These are phyloP conservation scores for Cylas formicarius DNA, from an alignment of 1,140 invertebrate species.

Conservation along the genomic window DNA sequence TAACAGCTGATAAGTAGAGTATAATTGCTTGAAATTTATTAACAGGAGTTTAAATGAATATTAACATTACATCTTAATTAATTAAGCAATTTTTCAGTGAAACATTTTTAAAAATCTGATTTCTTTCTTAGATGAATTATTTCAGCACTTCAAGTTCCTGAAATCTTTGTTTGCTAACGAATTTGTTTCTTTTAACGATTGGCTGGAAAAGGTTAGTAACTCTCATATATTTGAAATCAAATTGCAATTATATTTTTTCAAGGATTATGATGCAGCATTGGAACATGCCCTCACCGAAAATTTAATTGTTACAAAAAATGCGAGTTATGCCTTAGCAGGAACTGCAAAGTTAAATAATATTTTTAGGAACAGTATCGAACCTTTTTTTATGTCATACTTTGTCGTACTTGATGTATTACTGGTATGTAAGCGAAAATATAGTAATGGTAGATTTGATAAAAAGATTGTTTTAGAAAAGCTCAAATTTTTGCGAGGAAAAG, in stretches of 20 bases:
- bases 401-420: constrained; percentile 41
- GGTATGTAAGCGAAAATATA: constrained; percentile 30
- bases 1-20: constrained; percentile 1
- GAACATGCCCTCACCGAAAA: constrained; percentile 27
- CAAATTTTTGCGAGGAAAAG: constrained; percentile 41
- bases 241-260: constrained; percentile 35
- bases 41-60: constrained; percentile 5
- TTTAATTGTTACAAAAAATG: constrained; percentile 7
- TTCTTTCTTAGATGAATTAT: constrained; percentile 40
- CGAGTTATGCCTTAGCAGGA: constrained; percentile 33
- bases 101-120: constrained; percentile 29
- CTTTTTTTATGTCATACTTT: constrained; percentile 45
- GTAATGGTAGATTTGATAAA: constrained; percentile 5
- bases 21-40: constrained; percentile 2
- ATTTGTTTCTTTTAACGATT: constrained; percentile 44
- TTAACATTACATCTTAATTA: constrained; percentile 15
- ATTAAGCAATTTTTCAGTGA: constrained; percentile 5
- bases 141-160: constrained; percentile 38
- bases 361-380: constrained; percentile 45
- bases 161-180: constrained; percentile 50
- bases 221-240: too few species aligned
- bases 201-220: constrained; percentile 33
- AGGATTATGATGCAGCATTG: constrained; percentile 48
- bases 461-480: constrained; percentile 33
- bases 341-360: constrained; percentile 43